Percentiles rank a stretch among this genome's conserved stretches.
Conservation (phyloP, 2,888 invertebrate species). For the Muscina levida region DNA sequence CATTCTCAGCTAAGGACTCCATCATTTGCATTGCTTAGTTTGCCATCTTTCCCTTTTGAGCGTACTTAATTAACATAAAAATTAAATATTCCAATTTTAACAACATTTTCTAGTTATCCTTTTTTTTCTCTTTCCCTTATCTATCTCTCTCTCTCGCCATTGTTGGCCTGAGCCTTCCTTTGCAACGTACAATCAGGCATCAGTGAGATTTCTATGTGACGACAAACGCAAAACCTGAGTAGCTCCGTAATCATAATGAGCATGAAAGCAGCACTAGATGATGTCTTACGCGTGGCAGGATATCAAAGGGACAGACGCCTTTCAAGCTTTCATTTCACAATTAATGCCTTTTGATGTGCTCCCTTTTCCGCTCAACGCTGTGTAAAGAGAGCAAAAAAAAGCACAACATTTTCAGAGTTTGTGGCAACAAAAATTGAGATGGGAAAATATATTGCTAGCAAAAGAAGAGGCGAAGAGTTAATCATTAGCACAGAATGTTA, state of each 20-base stretch:
- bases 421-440: conserved; percentile 1
- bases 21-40: not conserved
- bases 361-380: not conserved
- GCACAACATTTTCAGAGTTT: conserved; percentile 37
- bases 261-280: not conserved
- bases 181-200: too few relatives aligned
- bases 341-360: conserved; percentile 63
- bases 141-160: too few relatives aligned
- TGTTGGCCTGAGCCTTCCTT: conserved; percentile 14
- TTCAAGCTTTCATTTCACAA: conserved; percentile 62
- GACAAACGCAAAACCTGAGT: conserved; percentile 62
- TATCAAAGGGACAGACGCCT: conserved; percentile 51
- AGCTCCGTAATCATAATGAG: conserved; percentile 50
- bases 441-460: not conserved
- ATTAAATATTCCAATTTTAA: conserved; percentile 65
- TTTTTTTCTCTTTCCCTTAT: too few relatives aligned
- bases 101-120: conserved; percentile 61
- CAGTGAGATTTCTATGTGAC: conserved; percentile 35
- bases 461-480: conserved; percentile 65
- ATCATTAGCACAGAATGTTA: conserved; percentile 62
- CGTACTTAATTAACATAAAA: conserved; percentile 64
- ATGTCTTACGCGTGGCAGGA: conserved; percentile 65
- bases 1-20: conserved; percentile 18
- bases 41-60: not conserved
- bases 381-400: conserved; percentile 45